A percentile compares a stretch with the other conserved stretches of the same genome.
Conservation (phyloP, 1,140 invertebrate genomes). For the Delia radicum region DNA sequence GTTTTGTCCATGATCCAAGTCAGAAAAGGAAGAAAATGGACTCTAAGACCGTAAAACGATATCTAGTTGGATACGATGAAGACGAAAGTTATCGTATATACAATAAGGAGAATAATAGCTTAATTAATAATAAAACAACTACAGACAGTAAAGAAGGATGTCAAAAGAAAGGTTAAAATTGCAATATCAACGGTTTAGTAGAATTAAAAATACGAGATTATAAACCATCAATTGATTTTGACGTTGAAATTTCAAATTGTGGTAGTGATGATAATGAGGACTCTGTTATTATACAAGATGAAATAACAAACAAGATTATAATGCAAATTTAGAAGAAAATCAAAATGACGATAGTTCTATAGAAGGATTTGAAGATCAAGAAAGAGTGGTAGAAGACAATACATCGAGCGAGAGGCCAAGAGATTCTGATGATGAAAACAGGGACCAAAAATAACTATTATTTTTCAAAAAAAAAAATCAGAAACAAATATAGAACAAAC, state of each 20-base stretch:
- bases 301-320: not conserved
- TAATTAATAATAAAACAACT: not conserved
- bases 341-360: not conserved
- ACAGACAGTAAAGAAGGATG: not conserved
- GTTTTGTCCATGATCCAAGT: not conserved
- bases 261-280: not conserved
- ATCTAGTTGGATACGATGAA: conserved; percentile 21
- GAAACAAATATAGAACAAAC: too few relatives aligned
- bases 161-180: not conserved
- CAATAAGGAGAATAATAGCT: not conserved
- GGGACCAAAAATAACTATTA: too few relatives aligned
- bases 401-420: too few relatives aligned
- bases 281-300: not conserved
- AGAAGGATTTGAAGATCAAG: not conserved
- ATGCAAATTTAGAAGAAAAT: not conserved
- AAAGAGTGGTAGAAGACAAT: too few relatives aligned
- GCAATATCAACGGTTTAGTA: too few relatives aligned
- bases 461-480: too few relatives aligned
- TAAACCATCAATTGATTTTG: too few relatives aligned
- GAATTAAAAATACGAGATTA: too few relatives aligned
- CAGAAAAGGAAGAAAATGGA: conserved; percentile 10
- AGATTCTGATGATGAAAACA: not conserved
- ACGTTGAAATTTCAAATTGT: too few relatives aligned
- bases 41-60: not conserved
- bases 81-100: too few relatives aligned